Base-by-base conservation (phyloP, 2,797 vertebrate species). In the Chaenodraco wilsoni region DNA sequence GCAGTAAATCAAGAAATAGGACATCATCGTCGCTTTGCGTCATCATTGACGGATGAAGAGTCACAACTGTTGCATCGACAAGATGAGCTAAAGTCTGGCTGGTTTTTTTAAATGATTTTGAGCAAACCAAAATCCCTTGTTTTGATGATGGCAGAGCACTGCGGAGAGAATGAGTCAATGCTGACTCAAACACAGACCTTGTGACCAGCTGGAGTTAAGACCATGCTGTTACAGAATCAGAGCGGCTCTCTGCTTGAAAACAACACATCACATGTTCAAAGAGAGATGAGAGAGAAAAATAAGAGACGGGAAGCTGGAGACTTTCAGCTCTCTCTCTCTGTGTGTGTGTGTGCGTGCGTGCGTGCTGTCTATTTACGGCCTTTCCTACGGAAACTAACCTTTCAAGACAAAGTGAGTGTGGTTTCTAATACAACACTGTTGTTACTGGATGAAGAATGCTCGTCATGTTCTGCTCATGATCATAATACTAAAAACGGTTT, bases 111-210 rank as follows among this genome's bases (percentile, higher is more conserved):
- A 40, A 23, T 15, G 10, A 57, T 45, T 71, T 15, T 4, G 10
- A 70, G 46, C 4, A 17, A 65, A 67, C 45, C 45, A 33, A 59
- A 60, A 74, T 6, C 14, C 43, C 51, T 57, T 57, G 64, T 70
- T 2, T 43, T 50, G 65, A 78, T 65, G 72, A 72, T 44, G 49
- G 62, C 11, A 40, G 50, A 40, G 33, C 3, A 2, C 52, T 21
- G 54, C 41, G 21, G 27, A 45, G 45, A 0, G 65, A 3, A 45
- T 75, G 83, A 84, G 56, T 84, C 79, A 79, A 44, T 2, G 7
- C 57, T 82, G 82, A 87, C 59, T 83, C 78, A 81, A 11, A 19
- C 40, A 52, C 44, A 67, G 63, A 69, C 67, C 65, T 67, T 76
- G 11, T 65, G 69, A 72, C 65, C 79, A 86, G 73, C 81, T 81